These are phyloP conservation scores for Pseudococcus jackbeardsleyi DNA, from an alignment of 2,888 invertebrate genomes.

Conservation along the genomic window DNA sequence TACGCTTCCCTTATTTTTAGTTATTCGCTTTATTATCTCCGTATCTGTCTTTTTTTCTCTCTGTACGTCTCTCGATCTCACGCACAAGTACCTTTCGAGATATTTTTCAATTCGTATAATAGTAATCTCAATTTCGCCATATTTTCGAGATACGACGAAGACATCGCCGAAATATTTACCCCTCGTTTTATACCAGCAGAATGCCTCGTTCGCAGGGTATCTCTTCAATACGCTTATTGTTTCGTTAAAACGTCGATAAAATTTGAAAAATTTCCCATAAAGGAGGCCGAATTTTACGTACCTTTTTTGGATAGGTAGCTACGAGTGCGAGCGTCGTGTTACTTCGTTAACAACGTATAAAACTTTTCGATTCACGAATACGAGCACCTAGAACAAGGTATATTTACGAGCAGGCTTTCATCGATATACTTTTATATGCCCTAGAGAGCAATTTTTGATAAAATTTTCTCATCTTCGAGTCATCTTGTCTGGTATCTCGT, in stretches of 20 bases:
- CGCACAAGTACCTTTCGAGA: background rate
- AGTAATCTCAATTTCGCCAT: background rate
- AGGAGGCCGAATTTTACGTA: background rate
- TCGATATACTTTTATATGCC: background rate
- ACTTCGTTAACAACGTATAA: background rate
- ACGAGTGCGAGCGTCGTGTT: background rate
- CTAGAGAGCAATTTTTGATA: background rate
- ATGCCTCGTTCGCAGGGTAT: background rate
- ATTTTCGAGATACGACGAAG: background rate
- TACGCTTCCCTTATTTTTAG: conserved; percentile 1
- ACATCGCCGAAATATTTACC: background rate
- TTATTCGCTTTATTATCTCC: background rate
- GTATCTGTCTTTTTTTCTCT: background rate
- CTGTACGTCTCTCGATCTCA: background rate
- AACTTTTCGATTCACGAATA: background rate
- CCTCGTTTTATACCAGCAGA: background rate
- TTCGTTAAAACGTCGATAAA: conserved; percentile 4
- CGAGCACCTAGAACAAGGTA: background rate
- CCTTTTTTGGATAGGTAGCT: background rate
- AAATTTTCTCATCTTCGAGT: background rate
- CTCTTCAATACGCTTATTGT: background rate
- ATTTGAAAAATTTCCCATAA: background rate
- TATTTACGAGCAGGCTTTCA: background rate
- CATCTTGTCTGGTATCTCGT: background rate
- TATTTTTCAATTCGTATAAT: background rate